Percentiles rank a stretch among this genome's conserved stretches.
Conservation (phyloP, 2,113 vertebrate genomes). For the Dendropsophus ebraccatus region DNA sequence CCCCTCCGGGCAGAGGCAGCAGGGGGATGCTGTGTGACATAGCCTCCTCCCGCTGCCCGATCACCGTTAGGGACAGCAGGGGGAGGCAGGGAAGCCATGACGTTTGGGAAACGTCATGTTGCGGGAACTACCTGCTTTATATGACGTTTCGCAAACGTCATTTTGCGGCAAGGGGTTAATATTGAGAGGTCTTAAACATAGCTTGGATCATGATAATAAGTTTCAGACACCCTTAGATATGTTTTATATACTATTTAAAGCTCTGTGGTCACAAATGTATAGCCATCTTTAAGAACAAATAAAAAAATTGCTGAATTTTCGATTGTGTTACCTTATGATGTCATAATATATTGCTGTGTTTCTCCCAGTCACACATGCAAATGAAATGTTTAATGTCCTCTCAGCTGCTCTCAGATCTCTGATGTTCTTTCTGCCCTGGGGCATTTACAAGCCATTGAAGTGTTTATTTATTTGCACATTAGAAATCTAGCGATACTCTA, state of each 20-base stretch:
- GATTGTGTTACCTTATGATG: conserved; percentile 46
- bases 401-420: conserved; percentile 40
- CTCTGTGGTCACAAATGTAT: not conserved
- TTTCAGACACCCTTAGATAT: not conserved
- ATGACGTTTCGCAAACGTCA: too few relatives aligned
- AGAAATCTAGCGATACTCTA: conserved; percentile 48
- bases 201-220: too few relatives aligned
- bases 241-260: not conserved
- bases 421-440: conserved; percentile 52
- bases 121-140: too few relatives aligned
- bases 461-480: conserved; percentile 54
- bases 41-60: too few relatives aligned
- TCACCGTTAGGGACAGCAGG: too few relatives aligned
- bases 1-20: too few relatives aligned
- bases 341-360: conserved; percentile 41
- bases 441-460: conserved; percentile 57
- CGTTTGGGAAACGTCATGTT: too few relatives aligned
- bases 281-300: not conserved
- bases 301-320: not conserved
- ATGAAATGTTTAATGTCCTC: conserved; percentile 50
- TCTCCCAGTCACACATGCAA: conserved; percentile 40
- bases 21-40: too few relatives aligned
- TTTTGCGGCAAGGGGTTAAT: too few relatives aligned
- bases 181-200: too few relatives aligned
- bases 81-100: too few relatives aligned